Percentiles rank a stretch among this genome's conserved stretches.
phyloP scores from a whole-genome alignment of 2,797 vertebrate species.

The Epinephelus awoara region DNA sequence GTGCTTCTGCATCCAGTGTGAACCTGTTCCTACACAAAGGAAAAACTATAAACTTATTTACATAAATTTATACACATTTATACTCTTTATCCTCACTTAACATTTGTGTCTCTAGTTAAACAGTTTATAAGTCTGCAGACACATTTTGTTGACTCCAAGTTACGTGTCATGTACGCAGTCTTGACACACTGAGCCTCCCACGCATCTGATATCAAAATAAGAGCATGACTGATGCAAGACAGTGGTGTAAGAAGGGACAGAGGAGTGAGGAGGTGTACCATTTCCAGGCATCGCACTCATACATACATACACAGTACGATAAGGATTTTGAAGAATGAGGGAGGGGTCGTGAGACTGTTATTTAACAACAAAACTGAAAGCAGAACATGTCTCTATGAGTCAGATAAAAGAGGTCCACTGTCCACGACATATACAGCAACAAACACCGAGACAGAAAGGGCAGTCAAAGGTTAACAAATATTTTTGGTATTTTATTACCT shows the following conservation, averaged over 20 bases:
- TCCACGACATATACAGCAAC: neutral
- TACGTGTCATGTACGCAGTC: neutral
- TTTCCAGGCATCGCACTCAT: constrained; percentile 39
- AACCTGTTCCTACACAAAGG: too few species aligned
- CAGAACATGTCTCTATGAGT: neutral
- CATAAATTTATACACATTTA: neutral
- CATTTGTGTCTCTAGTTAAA: neutral
- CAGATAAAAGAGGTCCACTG: neutral
- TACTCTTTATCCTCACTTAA: neutral
- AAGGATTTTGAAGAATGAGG: constrained; percentile 20
- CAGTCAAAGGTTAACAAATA: neutral
- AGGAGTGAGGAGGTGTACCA: neutral
- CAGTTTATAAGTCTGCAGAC: neutral
- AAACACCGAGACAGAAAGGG: neutral
- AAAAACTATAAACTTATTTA: too few species aligned
- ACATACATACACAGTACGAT: neutral
- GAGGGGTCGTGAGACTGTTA: neutral
- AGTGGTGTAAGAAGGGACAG: neutral
- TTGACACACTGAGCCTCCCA: neutral
- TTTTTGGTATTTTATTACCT: neutral
- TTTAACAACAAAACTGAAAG: neutral
- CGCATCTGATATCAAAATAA: neutral
- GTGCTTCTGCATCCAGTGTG: too few species aligned
- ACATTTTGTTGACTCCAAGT: neutral
- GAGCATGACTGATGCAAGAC: neutral